Percentiles rank a stretch among this genome's conserved stretches.
These are phyloP conservation scores for Harpalus rufipes DNA, from an alignment of 2,888 invertebrate species.

Conservation along the genomic window DNA sequence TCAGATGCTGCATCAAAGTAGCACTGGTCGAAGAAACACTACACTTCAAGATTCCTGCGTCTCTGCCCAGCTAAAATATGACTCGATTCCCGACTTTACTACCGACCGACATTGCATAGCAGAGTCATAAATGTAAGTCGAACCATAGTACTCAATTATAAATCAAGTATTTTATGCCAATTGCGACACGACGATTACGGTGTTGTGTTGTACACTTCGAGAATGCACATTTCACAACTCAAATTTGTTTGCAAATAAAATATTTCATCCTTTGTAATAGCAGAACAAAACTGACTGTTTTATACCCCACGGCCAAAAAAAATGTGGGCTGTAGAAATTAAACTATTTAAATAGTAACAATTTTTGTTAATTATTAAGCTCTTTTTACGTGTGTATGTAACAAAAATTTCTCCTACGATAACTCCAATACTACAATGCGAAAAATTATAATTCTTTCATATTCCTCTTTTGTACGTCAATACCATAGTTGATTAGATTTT, in stretches of 20 bases:
- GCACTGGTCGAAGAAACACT: neutral
- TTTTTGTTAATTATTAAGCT: too few species aligned
- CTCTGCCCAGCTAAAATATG: slow-evolving; percentile 50
- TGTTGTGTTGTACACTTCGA: slow-evolving; percentile 14
- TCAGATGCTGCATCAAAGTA: too few species aligned
- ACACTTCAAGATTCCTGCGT: slow-evolving; percentile 35
- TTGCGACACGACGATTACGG: slow-evolving; percentile 22
- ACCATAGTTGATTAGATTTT: too few species aligned
- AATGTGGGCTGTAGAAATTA: too few species aligned
- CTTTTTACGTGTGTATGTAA: too few species aligned
- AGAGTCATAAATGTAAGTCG: slow-evolving; percentile 54
- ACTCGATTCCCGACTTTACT: slow-evolving; percentile 40
- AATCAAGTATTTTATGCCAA: slow-evolving; percentile 59
- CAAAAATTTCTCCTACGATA: too few species aligned
- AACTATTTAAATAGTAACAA: too few species aligned
- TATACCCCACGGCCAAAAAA: too few species aligned
- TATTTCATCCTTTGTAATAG: neutral
- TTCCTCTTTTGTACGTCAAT: too few species aligned
- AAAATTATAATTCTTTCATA: too few species aligned
- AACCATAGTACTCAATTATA: slow-evolving; percentile 54
- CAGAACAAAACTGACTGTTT: neutral
- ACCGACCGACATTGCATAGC: slow-evolving; percentile 56
- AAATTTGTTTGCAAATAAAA: neutral
- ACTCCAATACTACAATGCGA: too few species aligned
- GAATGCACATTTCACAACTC: neutral